Evolutionary conservation across 2,888 invertebrate genomes (phyloP), one percentile per base, ranked within the genome.

Genomic region (Heterodera filipjevi): DNA sequence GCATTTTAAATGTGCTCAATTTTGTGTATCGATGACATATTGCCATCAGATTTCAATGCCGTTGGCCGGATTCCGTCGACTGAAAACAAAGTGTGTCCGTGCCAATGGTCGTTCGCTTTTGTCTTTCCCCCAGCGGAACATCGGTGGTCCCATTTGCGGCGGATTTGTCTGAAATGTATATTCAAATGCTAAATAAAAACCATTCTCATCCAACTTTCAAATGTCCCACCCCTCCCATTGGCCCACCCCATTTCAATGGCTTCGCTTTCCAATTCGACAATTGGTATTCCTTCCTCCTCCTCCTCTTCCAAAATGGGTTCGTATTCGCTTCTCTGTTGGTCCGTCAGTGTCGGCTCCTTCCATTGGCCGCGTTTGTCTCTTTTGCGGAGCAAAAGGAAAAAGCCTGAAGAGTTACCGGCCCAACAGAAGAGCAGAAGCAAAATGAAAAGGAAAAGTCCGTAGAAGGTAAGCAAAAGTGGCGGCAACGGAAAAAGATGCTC

Each of bases 351-450:
- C 68, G 68, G 33, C 19, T 59, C 59, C 12, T n/a, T 59, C 59
- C 68, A 68, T 68, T 68, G 30, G 14, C 68, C 35, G 19, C 33
- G 32, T 35, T 68, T 68, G 22, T 68, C 19, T n/a, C 35, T 68
- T 32, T 22, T 68, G 33, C 33, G 22, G 32, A 68, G 14, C 68
- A 68, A 68, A 32, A 68, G 68, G 19, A 68, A 32, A 22, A 68
- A 68, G 33, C 35, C 68, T 3, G 59, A 59, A 59, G 68, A 35
- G 16, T 68, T 68, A 19, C 68, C 68, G 33, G 68, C 68, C 68
- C 68, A 68, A 32, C 68, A 68, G 33, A 68, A 35, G 33, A 68
- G 68, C 22, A 68, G 68, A 6, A 68, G 32, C 33, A 68, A 1
- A 35, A 68, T 68, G 33, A 68, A 12, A 6, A 68, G 33, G 35